Conservation (phyloP, 1,140 invertebrate genomes). For the Drosophila insularis region DNA sequence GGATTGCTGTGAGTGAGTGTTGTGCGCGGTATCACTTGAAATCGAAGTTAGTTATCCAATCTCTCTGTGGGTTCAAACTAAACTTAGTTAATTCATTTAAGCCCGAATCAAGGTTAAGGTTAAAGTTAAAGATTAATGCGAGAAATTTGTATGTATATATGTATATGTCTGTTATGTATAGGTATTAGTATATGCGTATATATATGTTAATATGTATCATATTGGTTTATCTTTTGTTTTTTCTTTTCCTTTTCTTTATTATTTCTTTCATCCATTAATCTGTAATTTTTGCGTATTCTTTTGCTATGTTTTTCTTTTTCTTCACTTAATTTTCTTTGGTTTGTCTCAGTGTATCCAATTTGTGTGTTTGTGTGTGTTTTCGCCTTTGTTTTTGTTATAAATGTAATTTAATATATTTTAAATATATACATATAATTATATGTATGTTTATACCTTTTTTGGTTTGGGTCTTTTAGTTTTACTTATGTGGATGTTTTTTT, state of each 20-base stretch:
- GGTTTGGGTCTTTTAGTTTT: conserved; percentile 61
- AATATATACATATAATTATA: conserved; percentile 81
- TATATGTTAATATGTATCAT: conserved; percentile 61
- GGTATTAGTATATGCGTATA: conserved; percentile 32
- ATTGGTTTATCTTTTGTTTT: conserved; percentile 58
- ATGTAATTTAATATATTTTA: conserved; percentile 76
- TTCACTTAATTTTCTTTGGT: conserved; percentile 37
- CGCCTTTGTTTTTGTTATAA: conserved; percentile 66
- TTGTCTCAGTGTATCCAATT: conserved; percentile 43
- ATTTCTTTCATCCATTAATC: conserved; percentile 24
- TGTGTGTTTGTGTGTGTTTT: conserved; percentile 35
- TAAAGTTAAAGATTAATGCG: conserved; percentile 2
- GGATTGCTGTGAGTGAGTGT: conserved; percentile 2
- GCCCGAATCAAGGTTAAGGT: conserved; percentile 5
- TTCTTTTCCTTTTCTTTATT: conserved; percentile 28
- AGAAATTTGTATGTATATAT: conserved; percentile 11
- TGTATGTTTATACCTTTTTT: conserved; percentile 59
- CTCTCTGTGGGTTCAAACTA: neutral
- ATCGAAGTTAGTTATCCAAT: conserved; percentile 4
- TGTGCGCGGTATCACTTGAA: conserved; percentile 13
- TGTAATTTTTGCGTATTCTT: conserved; percentile 30
- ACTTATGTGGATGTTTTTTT: conserved; percentile 58
- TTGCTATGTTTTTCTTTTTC: conserved; percentile 13
- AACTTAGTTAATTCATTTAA: conserved; percentile 4
- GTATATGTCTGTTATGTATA: conserved; percentile 17